Base-by-base conservation (phyloP, 2,888 invertebrate species). In the Agrochola litura region DNA sequence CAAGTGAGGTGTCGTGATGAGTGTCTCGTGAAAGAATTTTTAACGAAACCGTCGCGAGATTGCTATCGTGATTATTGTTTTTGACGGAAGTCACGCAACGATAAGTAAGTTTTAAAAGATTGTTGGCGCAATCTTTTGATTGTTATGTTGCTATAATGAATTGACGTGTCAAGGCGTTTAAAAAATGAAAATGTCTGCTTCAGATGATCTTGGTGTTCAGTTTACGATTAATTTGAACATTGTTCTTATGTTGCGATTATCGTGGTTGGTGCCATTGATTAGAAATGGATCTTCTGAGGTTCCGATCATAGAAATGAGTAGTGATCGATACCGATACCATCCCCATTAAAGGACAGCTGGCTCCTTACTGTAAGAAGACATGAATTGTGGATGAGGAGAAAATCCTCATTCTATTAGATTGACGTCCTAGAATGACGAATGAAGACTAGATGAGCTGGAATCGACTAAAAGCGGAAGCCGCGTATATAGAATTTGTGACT, bases 61-160 rank as follows among this genome's bases (percentile, higher is more conserved):
- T 43, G 56, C 37, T 25, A 52, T 79, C 64, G 25, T 61, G 46
- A 65, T 81, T 72, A 68, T 83, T 69, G 49, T 84, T 68, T 84
- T 76, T 77, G 71, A 61, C 77, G 84, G 86, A 86, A 86, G 75
- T 86, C 84, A 86, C 86, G 86, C 86, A 67, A 84, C 64, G 70
- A 19, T 64, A 76, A 54, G 72, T 56, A 41, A 46, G 25, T 69
- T 79, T 71, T 46, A 67, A 65, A 69, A 67, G 56, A 78, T 65
- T 41, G 16, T 58, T 83, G n/a, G 65, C n/a, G 60, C 54, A 19
- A 56, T 72, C 68, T 56, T 72, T 37, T 22, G 37, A 63, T 63
- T 30, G 12, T 49, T 61, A 49, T 16, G n/a, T n/a, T 73, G 14
- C 37, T 37, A 37, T 37, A 46, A 43, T 25, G 2, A 0, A 25